Evolutionary conservation across 2,797 vertebrate genomes (phyloP).

Genomic region (Coranthus polyacanthus): DNA sequence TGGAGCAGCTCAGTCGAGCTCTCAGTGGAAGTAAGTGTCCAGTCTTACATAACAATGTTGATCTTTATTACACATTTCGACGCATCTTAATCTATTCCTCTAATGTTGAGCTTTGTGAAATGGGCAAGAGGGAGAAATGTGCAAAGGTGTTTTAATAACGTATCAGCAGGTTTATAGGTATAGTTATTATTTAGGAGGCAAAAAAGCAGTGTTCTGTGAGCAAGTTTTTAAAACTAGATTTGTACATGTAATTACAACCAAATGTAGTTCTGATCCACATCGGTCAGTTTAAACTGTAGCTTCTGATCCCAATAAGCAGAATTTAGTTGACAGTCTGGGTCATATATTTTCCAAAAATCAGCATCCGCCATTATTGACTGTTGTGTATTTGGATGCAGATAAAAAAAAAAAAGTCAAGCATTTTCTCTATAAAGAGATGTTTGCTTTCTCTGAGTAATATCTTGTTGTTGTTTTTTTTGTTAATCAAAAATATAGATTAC

Average conservation of each 20-base stretch:
- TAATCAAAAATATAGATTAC: too few relatives aligned
- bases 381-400: background rate
- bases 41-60: slow-evolving; percentile 38
- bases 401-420: too few relatives aligned
- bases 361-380: background rate
- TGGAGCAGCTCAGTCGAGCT: slow-evolving; percentile 98
- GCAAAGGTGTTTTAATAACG: slow-evolving; percentile 36
- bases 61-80: slow-evolving; percentile 47
- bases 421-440: too few relatives aligned
- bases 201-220: slow-evolving; percentile 25
- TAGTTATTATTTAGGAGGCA: slow-evolving; percentile 41
- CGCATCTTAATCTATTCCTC: slow-evolving; percentile 44
- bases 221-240: slow-evolving; percentile 23
- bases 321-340: background rate
- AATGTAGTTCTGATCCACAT: slow-evolving; percentile 13
- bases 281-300: slow-evolving; percentile 10
- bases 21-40: slow-evolving; percentile 92
- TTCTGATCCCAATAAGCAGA: slow-evolving; percentile 1
- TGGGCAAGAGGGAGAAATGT: slow-evolving; percentile 12
- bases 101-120: slow-evolving; percentile 31
- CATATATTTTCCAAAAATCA: slow-evolving; percentile 6
- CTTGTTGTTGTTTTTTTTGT: too few relatives aligned
- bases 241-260: slow-evolving; percentile 22
- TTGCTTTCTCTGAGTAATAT: too few relatives aligned
- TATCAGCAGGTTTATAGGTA: slow-evolving; percentile 14